Percentiles rank a stretch among this genome's conserved stretches.
Conservation (phyloP, 2,797 vertebrate species). For the Salmo trutta region DNA sequence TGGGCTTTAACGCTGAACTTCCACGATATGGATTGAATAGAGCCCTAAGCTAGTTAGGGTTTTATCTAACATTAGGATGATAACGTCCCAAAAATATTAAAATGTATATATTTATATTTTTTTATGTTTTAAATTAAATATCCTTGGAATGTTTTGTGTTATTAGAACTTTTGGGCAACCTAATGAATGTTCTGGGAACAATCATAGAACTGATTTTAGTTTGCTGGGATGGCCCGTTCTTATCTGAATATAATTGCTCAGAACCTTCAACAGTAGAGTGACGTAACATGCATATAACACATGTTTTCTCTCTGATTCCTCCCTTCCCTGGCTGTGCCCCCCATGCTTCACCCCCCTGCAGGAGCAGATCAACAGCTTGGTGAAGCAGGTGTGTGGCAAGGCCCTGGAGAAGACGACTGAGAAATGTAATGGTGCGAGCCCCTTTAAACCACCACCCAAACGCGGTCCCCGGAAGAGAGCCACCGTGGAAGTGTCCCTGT, state of each 20-base stretch:
- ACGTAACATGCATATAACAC: neutral
- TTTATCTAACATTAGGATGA: no score
- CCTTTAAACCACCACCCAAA: constrained; percentile 84
- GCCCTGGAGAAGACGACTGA: constrained; percentile 83
- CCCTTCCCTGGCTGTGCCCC: neutral
- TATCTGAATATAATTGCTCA: constrained; percentile 10
- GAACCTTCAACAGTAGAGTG: neutral
- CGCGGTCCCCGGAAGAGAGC: constrained; percentile 92
- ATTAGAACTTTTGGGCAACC: no score
- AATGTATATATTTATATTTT: no score
- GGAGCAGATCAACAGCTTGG: constrained; percentile 97
- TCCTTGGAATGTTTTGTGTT: no score
- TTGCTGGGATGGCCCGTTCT: no score
- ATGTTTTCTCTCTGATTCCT: neutral
- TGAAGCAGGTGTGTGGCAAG: constrained; percentile 95
- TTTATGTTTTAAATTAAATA: no score
- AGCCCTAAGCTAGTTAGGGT: no score
- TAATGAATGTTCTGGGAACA: no score
- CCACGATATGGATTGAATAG: no score
- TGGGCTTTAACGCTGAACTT: no score
- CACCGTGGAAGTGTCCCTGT: constrained; percentile 89
- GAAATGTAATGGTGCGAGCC: constrained; percentile 81
- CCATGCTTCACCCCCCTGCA: constrained; percentile 46
- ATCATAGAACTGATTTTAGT: no score
- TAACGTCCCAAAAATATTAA: no score